Percentiles rank a stretch among this genome's conserved stretches.
Conservation (phyloP, 92 coral and sea anemone species). For the Plumapathes pennacea region DNA sequence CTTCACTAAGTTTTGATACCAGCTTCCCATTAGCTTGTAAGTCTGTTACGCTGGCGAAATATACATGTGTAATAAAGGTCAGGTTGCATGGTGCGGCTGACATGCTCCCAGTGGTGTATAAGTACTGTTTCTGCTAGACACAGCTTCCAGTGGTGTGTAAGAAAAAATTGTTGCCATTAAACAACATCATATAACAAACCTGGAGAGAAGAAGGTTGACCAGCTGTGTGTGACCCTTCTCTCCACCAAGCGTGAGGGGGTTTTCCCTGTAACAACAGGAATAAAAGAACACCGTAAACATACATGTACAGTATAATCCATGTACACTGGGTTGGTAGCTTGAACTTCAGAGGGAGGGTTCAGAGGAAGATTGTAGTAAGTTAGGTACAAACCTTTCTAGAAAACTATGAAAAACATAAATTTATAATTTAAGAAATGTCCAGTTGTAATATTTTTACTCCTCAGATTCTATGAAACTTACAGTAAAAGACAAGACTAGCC, state of each 20-base stretch:
- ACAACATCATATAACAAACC: conserved; percentile 25
- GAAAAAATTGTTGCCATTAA: background rate
- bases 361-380: no score
- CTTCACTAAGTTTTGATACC: no score
- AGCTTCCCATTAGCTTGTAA: no score
- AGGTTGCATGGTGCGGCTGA: no score
- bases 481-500: background rate
- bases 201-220: conserved; percentile 67
- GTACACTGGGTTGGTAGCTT: no score
- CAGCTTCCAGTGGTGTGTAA: background rate
- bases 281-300: background rate
- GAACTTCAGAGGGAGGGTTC: no score
- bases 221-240: conserved; percentile 95
- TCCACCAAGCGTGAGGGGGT: conserved; percentile 90
- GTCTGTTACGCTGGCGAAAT: no score
- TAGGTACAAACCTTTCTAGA: background rate
- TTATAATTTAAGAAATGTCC: background rate
- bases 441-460: background rate
- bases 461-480: background rate
- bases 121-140: background rate
- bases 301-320: no score
- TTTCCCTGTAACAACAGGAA: conserved; percentile 63
- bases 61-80: no score
- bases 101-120: no score
- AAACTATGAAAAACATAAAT: background rate